These are phyloP conservation scores for Megalopta genalis DNA, from an alignment of 1,140 invertebrate species.

Conservation along the genomic window DNA sequence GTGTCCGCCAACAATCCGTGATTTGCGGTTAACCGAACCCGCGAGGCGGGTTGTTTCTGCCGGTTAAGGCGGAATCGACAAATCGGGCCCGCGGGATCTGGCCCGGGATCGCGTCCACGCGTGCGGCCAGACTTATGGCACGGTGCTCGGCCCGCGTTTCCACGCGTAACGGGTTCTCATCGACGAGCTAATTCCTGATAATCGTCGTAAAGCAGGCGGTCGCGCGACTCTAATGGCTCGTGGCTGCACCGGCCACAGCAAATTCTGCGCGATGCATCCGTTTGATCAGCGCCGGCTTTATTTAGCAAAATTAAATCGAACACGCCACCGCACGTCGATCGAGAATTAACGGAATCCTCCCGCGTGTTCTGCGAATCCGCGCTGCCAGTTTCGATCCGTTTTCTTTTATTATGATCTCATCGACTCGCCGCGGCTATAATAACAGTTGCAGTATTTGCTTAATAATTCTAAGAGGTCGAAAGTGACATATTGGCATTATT, in stretches of 20 bases:
- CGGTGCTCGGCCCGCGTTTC: too few species aligned
- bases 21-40: slow-evolving; percentile 33
- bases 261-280: background rate
- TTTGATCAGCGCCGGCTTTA: too few species aligned
- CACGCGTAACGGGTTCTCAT: background rate
- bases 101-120: too few species aligned
- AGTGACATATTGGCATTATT: too few species aligned
- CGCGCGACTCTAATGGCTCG: background rate
- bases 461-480: too few species aligned
- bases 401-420: too few species aligned
- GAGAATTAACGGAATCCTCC: background rate
- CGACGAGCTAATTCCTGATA: background rate
- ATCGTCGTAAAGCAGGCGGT: background rate
- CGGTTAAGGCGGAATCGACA: background rate
- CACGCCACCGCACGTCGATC: too few species aligned
- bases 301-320: slow-evolving; percentile 15
- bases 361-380: background rate
- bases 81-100: background rate
- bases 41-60: background rate
- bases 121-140: too few species aligned
- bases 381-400: too few species aligned
- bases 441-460: too few species aligned
- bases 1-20: slow-evolving; percentile 19
- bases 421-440: too few species aligned
- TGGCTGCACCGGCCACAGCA: too few species aligned